A percentile compares a stretch with the other conserved stretches of the same genome.
Evolutionary conservation across 2,113 vertebrate species (phyloP).

Genomic region (Austrofundulus limnaeus): DNA sequence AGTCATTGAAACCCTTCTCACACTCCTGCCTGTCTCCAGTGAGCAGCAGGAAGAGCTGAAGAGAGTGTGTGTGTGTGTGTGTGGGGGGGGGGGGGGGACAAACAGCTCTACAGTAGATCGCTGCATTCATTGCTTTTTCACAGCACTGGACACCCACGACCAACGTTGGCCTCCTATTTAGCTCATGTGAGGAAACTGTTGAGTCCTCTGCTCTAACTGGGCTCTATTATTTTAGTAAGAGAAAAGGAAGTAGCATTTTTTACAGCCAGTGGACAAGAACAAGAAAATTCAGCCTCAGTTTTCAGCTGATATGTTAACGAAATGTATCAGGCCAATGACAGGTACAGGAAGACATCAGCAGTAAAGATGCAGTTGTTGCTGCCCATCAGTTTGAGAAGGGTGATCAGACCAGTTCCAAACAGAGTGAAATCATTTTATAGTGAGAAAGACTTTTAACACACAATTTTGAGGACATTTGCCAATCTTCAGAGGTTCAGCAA

Average conservation of each 20-base stretch:
- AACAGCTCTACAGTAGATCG: conserved; percentile 11
- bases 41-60: conserved; percentile 26
- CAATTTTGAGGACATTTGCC: too few relatives aligned
- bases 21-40: conserved; percentile 59
- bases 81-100: conserved; percentile 9
- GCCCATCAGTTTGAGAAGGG: too few relatives aligned
- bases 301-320: too few relatives aligned
- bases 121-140: conserved; percentile 5
- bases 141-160: neutral
- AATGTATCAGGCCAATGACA: too few relatives aligned
- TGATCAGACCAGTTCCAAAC: too few relatives aligned
- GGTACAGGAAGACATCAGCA: too few relatives aligned
- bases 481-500: too few relatives aligned
- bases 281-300: too few relatives aligned
- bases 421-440: too few relatives aligned
- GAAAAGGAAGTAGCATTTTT: neutral
- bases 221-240: neutral
- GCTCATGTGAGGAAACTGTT: neutral
- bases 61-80: conserved; percentile 1
- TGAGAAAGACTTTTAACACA: too few relatives aligned
- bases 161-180: neutral
- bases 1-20: conserved; percentile 72
- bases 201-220: neutral
- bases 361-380: too few relatives aligned
- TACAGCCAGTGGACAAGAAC: neutral